phyloP scores from a whole-genome alignment of 2,888 invertebrate species.

The Aproaerema taeniolella region DNA sequence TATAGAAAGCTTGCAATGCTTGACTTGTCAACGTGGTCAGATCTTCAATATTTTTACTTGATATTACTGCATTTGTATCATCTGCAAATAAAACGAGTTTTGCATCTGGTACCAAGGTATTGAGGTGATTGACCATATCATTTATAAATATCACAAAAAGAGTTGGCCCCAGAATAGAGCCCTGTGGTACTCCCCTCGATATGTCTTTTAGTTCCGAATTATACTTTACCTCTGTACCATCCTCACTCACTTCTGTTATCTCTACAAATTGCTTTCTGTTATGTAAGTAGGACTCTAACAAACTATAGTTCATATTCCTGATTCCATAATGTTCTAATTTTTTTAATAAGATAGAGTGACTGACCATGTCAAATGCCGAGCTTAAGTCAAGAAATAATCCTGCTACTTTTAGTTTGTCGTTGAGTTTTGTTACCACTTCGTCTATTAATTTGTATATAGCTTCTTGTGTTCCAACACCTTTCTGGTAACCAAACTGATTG shows the following conservation, averaged over 20 bases:
- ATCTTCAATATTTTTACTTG: neutral
- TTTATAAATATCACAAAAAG: constrained; percentile 3
- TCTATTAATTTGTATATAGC: neutral
- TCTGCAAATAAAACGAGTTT: constrained; percentile 2
- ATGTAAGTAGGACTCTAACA: neutral
- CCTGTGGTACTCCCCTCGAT: constrained; percentile 5
- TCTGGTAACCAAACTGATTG: constrained; percentile 5
- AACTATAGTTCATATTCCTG: neutral
- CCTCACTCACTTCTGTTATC: neutral
- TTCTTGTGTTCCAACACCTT: neutral
- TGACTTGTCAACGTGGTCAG: neutral
- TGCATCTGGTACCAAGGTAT: neutral
- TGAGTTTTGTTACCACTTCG: neutral
- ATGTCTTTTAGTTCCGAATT: neutral
- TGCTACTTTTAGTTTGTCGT: neutral
- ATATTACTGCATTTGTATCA: constrained; percentile 6
- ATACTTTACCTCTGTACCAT: neutral
- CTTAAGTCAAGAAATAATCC: constrained; percentile 4
- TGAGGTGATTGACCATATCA: neutral
- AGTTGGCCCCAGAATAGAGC: constrained; percentile 6
- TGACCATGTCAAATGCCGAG: constrained; percentile 3
- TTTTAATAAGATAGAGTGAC: neutral
- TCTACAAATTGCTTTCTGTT: constrained; percentile 6
- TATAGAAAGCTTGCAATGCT: neutral
- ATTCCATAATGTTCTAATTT: constrained; percentile 2